Percentiles rank a stretch among this genome's conserved stretches.
These are phyloP conservation scores for Anseranas semipalmata DNA, from an alignment of 2,113 vertebrate genomes.

Conservation along the genomic window DNA sequence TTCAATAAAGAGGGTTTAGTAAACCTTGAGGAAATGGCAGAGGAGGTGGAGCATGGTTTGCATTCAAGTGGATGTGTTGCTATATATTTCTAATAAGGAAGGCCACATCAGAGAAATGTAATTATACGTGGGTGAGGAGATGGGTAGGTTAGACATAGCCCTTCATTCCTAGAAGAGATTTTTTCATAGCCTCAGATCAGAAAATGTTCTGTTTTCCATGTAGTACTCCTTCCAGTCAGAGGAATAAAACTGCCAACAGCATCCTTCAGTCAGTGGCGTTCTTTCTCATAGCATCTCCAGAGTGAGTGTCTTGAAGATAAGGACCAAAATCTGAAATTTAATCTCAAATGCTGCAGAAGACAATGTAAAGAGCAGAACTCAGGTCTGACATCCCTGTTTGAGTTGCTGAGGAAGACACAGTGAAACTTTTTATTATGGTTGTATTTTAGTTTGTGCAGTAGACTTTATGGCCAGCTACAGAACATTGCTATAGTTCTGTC, in stretches of 20 bases:
- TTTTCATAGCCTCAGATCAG: background rate
- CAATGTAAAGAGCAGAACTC: background rate
- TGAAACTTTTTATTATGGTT: background rate
- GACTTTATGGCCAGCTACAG: background rate
- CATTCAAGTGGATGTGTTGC: background rate
- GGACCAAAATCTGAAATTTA: background rate
- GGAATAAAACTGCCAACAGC: background rate
- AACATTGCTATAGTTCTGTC: background rate
- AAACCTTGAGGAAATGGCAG: background rate
- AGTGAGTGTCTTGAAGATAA: fast-evolving
- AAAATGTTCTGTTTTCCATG: background rate
- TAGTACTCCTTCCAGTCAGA: background rate
- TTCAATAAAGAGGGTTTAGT: background rate
- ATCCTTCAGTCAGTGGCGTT: background rate
- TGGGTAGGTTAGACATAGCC: background rate
- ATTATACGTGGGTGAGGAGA: background rate
- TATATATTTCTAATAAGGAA: background rate
- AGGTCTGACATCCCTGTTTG: background rate
- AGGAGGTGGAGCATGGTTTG: background rate
- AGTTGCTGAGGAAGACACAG: background rate
- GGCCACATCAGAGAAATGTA: background rate
- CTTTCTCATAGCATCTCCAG: background rate
- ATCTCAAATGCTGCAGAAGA: background rate
- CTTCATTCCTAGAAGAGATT: background rate
- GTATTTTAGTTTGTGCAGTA: background rate